phyloP scores from a whole-genome alignment of 1,140 invertebrate genomes.

The Drosophila carrolli region DNA sequence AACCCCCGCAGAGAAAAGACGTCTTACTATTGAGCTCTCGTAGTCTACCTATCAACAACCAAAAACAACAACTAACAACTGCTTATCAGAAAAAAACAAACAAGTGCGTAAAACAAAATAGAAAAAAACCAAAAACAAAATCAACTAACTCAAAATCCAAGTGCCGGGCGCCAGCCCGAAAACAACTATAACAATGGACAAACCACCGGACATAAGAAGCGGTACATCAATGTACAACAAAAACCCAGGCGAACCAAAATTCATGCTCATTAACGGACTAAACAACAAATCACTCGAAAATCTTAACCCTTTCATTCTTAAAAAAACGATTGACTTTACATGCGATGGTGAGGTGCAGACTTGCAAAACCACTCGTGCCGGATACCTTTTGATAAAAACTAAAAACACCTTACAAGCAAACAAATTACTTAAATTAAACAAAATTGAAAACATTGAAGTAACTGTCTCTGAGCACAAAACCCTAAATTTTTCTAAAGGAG shows the following conservation, averaged over 20 bases:
- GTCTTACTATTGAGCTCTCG: not conserved
- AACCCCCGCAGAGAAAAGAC: conserved; percentile 10
- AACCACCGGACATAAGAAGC: conserved; percentile 2
- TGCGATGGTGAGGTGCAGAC: no score
- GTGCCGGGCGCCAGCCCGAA: no score
- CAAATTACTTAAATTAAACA: not conserved
- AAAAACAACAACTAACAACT: not conserved
- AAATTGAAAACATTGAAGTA: not conserved
- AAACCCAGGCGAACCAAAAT: not conserved
- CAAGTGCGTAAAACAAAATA: conserved; percentile 7
- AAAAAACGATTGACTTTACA: conserved; percentile 2
- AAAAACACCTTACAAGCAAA: no score
- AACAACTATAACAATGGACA: not conserved
- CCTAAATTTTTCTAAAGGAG: no score
- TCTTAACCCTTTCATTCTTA: not conserved
- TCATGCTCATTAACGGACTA: not conserved
- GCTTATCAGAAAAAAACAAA: conserved; percentile 13
- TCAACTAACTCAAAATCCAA: not conserved
- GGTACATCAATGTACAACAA: not conserved
- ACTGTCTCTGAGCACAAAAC: not conserved
- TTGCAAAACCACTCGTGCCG: no score
- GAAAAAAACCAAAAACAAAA: not conserved
- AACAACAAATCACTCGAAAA: not conserved
- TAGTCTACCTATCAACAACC: not conserved
- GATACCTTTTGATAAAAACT: not conserved